Evolutionary conservation across 1,140 invertebrate species (phyloP).

Genomic region (Tribolium castaneum): DNA sequence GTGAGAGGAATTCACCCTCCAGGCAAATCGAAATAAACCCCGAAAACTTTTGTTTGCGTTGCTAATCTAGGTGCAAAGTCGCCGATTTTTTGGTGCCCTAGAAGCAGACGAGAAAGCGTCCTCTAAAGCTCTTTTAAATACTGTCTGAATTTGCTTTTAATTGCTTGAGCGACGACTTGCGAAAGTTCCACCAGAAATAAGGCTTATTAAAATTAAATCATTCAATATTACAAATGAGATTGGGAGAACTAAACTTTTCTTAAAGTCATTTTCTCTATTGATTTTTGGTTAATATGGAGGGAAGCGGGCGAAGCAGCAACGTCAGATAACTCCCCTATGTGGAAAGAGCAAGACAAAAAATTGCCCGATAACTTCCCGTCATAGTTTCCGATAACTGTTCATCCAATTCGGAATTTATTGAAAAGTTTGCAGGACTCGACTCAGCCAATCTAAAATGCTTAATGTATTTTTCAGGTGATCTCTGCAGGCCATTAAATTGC

Average conservation of each 20-base stretch:
- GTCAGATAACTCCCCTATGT: slow-evolving; percentile 14
- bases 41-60: slow-evolving; percentile 27
- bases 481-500: slow-evolving; percentile 87
- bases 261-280: slow-evolving; percentile 12
- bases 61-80: slow-evolving; percentile 1
- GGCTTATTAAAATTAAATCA: slow-evolving; percentile 36
- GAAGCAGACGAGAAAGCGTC: not conserved
- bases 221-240: slow-evolving; percentile 25
- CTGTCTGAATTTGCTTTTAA: slow-evolving; percentile 13
- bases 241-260: slow-evolving; percentile 13
- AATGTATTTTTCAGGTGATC: slow-evolving; percentile 74
- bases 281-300: slow-evolving; percentile 7
- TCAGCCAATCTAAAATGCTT: not conserved
- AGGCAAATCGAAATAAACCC: slow-evolving; percentile 26
- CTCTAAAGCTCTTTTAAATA: slow-evolving; percentile 31
- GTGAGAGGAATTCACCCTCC: slow-evolving; percentile 12
- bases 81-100: too few species aligned
- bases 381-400: slow-evolving; percentile 25
- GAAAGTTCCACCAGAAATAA: slow-evolving; percentile 19
- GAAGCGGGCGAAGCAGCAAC: slow-evolving; percentile 7
- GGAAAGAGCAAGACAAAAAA: slow-evolving; percentile 21
- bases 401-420: slow-evolving; percentile 3
- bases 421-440: not conserved
- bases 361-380: slow-evolving; percentile 27
- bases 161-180: slow-evolving; percentile 20